These are phyloP conservation scores for Drosophila prostipennis DNA, from an alignment of 2,888 invertebrate genomes.

Conservation along the genomic window DNA sequence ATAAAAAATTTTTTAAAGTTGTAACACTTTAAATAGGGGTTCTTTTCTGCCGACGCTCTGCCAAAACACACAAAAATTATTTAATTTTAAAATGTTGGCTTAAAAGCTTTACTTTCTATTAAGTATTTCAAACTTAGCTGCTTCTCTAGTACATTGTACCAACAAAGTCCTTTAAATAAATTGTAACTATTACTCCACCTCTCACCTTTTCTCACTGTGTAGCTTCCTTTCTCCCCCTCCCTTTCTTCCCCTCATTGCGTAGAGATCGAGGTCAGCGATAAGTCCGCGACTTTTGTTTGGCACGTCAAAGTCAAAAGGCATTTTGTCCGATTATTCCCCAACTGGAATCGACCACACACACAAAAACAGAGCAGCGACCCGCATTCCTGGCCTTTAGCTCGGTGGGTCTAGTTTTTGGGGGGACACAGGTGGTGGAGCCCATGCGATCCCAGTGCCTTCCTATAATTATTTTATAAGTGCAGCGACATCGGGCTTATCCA, in stretches of 20 bases:
- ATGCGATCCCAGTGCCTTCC: constrained; percentile 8
- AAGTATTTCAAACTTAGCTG: too few species aligned
- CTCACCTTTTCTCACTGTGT: background rate
- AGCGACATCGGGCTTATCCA: constrained; percentile 73
- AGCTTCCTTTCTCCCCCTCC: constrained; percentile 23
- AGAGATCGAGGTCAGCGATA: constrained; percentile 78
- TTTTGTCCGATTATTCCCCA: constrained; percentile 45
- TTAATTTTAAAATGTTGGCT: too few species aligned
- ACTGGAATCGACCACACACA: constrained; percentile 39
- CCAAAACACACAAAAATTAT: too few species aligned
- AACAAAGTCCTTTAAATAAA: too few species aligned
- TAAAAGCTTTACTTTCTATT: too few species aligned
- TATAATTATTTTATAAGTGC: constrained; percentile 80
- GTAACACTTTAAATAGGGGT: too few species aligned
- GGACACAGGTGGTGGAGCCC: constrained; percentile 59
- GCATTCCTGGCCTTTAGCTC: constrained; percentile 59
- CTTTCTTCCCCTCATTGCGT: constrained; percentile 14
- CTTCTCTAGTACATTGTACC: too few species aligned
- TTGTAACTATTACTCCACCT: background rate
- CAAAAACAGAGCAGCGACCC: constrained; percentile 23
- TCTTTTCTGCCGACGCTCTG: too few species aligned
- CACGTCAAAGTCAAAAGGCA: constrained; percentile 56
- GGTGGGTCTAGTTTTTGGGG: constrained; percentile 63
- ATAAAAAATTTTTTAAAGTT: too few species aligned
- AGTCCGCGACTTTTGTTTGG: constrained; percentile 65